phyloP scores from a whole-genome alignment of 2,888 invertebrate genomes.

The Tillus elongatus region DNA sequence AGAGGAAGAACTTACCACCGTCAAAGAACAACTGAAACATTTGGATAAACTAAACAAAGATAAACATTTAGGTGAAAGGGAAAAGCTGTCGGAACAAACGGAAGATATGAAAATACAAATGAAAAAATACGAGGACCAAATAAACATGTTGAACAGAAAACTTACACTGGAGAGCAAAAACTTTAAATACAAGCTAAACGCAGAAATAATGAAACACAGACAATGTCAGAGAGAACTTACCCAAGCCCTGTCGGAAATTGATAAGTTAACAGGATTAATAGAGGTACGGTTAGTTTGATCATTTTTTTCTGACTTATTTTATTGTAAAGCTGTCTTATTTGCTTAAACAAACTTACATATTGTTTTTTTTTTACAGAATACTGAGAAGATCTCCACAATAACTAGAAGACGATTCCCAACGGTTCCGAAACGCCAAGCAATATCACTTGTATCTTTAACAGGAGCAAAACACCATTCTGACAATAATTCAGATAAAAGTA shows the following conservation, averaged over 20 bases:
- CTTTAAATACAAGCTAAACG: slow-evolving; percentile 58
- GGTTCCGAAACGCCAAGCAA: neutral
- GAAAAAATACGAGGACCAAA: slow-evolving; percentile 54
- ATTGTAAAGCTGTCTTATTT: too few species aligned
- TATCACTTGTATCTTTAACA: neutral
- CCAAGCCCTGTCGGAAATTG: slow-evolving; percentile 52
- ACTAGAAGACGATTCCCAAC: slow-evolving; percentile 19
- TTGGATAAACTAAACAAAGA: slow-evolving; percentile 62
- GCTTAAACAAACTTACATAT: too few species aligned
- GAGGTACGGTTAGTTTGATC: too few species aligned
- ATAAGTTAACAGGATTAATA: slow-evolving; percentile 50
- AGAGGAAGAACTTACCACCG: slow-evolving; percentile 55
- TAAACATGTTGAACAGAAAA: slow-evolving; percentile 58
- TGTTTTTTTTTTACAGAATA: too few species aligned
- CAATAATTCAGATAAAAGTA: neutral
- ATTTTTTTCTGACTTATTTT: too few species aligned
- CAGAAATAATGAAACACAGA: slow-evolving; percentile 60
- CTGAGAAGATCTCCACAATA: too few species aligned
- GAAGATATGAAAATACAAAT: slow-evolving; percentile 47
- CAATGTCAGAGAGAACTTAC: slow-evolving; percentile 60
- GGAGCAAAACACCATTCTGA: neutral
- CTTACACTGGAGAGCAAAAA: slow-evolving; percentile 65
- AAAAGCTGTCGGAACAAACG: slow-evolving; percentile 59
- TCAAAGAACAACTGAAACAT: slow-evolving; percentile 63
- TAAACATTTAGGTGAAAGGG: slow-evolving; percentile 63